Percentiles rank a stretch among this genome's conserved stretches.
phyloP scores from a whole-genome alignment of 2,888 invertebrate genomes.

The Corbicula japonica region DNA sequence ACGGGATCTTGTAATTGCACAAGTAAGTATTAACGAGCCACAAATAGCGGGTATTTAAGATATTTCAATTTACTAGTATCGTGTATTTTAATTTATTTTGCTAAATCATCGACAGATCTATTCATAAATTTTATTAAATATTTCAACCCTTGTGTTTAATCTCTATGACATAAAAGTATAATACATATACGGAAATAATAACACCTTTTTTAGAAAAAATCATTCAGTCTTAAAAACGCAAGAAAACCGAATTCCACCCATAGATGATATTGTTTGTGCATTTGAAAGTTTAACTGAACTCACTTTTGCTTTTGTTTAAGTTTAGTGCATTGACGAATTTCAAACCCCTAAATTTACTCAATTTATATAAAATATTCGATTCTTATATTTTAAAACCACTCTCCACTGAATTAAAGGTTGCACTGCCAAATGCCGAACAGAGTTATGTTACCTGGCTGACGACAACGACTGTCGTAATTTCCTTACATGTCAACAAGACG shows the following conservation, averaged over 20 bases:
- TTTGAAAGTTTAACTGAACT: background rate
- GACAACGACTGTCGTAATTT: slow-evolving; percentile 47
- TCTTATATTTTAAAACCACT: background rate
- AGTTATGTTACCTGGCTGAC: slow-evolving; percentile 42
- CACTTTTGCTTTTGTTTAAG: background rate
- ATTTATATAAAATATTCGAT: background rate
- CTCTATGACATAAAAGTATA: too few species aligned
- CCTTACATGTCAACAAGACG: slow-evolving; percentile 30
- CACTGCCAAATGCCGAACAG: slow-evolving; percentile 18
- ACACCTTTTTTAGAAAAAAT: too few species aligned
- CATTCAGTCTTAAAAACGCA: too few species aligned
- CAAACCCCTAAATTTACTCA: background rate
- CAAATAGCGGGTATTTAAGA: background rate
- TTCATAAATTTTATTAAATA: too few species aligned
- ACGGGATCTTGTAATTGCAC: background rate
- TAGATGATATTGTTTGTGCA: background rate
- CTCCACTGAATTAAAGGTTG: too few species aligned
- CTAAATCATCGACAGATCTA: too few species aligned
- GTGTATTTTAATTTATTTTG: too few species aligned
- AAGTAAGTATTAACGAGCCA: background rate
- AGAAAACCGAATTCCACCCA: background rate
- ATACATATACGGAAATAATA: too few species aligned
- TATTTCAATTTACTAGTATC: too few species aligned
- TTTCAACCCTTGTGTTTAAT: too few species aligned
- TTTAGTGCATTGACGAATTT: background rate